A percentile compares a stretch with the other conserved stretches of the same genome.
phyloP scores from a whole-genome alignment of 2,113 vertebrate genomes.

The Lophius piscatorius region DNA sequence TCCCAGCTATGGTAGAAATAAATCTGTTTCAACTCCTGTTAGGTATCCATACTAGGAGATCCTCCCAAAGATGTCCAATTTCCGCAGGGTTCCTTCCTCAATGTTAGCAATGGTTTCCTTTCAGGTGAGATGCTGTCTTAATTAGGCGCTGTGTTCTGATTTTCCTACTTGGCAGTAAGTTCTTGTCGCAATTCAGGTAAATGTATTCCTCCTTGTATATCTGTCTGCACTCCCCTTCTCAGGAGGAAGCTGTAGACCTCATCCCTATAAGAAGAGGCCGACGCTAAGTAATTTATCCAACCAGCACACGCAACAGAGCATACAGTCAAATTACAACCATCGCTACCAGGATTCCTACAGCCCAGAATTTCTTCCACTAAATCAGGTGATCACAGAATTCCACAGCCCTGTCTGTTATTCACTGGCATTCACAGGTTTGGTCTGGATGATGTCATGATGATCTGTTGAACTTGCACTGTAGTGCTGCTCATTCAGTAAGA shows the following conservation, averaged over 20 bases:
- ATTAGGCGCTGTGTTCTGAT: not conserved
- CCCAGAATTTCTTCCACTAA: slow-evolving; percentile 73
- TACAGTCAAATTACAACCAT: slow-evolving; percentile 75
- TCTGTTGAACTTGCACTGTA: not conserved
- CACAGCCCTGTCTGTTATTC: not conserved
- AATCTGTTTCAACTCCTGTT: not conserved
- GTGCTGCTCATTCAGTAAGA: not conserved
- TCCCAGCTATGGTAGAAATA: not conserved
- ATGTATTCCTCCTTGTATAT: not conserved
- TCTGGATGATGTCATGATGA: not conserved
- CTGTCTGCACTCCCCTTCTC: not conserved
- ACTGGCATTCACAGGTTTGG: too few species aligned
- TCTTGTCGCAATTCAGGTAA: not conserved
- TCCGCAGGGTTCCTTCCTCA: slow-evolving; percentile 83
- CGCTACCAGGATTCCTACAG: slow-evolving; percentile 80
- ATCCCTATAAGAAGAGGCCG: slow-evolving; percentile 82
- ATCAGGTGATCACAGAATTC: slow-evolving; percentile 72
- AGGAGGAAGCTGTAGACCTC: slow-evolving; percentile 78
- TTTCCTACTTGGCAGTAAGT: not conserved
- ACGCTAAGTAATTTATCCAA: slow-evolving; percentile 77
- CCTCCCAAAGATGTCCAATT: slow-evolving; percentile 85
- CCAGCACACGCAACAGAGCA: slow-evolving; percentile 61
- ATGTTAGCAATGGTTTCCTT: slow-evolving; percentile 78
- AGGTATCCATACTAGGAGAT: slow-evolving; percentile 86
- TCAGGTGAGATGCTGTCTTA: slow-evolving; percentile 71